Percentiles rank a stretch among this genome's conserved stretches.
These are phyloP conservation scores for Drosophila eohydei DNA, from an alignment of 2,888 invertebrate species.

Conservation along the genomic window DNA sequence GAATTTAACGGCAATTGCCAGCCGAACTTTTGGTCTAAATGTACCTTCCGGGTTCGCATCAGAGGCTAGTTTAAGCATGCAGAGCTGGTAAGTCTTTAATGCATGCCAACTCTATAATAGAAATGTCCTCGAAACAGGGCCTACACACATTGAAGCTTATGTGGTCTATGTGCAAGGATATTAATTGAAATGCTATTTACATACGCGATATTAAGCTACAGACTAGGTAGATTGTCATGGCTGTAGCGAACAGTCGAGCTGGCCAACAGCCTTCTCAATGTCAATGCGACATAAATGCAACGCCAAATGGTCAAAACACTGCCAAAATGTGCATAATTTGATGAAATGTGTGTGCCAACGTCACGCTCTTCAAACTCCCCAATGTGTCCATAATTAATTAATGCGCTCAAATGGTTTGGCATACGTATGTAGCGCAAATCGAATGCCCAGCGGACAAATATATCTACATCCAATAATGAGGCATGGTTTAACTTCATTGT, in stretches of 20 bases:
- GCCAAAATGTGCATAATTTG: slow-evolving; percentile 18
- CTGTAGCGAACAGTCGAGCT: background rate
- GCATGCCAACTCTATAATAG: background rate
- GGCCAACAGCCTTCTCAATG: background rate
- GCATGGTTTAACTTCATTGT: background rate
- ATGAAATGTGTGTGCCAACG: slow-evolving; percentile 10
- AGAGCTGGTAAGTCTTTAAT: background rate
- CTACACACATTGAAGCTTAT: background rate
- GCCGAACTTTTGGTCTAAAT: background rate
- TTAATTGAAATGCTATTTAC: slow-evolving; percentile 62
- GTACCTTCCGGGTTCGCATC: background rate
- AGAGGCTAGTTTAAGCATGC: background rate
- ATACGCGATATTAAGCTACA: slow-evolving; percentile 47
- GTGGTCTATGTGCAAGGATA: slow-evolving; percentile 26
- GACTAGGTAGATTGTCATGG: slow-evolving; percentile 20
- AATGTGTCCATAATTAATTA: slow-evolving; percentile 2
- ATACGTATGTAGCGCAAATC: background rate
- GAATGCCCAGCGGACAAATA: background rate
- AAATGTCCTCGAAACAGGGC: background rate
- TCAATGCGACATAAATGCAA: background rate
- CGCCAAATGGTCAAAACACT: background rate
- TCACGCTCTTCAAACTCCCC: background rate
- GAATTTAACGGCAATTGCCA: slow-evolving; percentile 14
- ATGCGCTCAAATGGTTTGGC: background rate
- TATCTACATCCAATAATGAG: background rate